Conservation (phyloP, 2,888 invertebrate species). For the Thera obeliscata region DNA sequence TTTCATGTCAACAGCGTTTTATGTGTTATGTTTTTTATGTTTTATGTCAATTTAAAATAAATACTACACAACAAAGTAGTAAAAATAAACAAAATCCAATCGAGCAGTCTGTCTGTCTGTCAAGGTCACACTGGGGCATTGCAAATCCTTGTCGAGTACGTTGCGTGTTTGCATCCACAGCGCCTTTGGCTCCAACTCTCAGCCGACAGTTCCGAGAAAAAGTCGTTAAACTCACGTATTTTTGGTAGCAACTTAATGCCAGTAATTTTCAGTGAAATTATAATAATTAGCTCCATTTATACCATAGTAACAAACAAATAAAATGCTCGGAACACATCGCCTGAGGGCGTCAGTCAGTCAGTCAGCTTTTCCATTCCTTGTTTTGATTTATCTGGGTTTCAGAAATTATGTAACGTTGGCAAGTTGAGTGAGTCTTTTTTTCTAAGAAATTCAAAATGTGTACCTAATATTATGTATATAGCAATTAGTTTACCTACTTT, state of each 20-base stretch:
- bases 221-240: conserved; percentile 83
- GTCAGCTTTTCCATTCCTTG: conserved; percentile 55
- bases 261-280: conserved; percentile 82
- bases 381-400: conserved; percentile 58
- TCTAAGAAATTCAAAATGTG: conserved; percentile 1
- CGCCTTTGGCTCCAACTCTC: conserved; percentile 66
- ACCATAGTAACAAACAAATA: conserved; percentile 83
- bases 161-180: conserved; percentile 60
- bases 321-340: conserved; percentile 72
- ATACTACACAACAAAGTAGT: conserved; percentile 14
- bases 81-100: conserved; percentile 15
- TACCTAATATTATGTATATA: neutral
- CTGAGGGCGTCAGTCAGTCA: conserved; percentile 55
- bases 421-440: conserved; percentile 27
- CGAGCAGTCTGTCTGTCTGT: conserved; percentile 20
- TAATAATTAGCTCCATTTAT: conserved; percentile 83
- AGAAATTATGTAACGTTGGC: conserved; percentile 38
- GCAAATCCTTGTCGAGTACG: conserved; percentile 47
- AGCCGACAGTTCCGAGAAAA: conserved; percentile 78
- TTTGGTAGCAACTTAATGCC: conserved; percentile 84
- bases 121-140: conserved; percentile 69
- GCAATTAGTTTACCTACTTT: neutral
- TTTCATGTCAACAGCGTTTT: neutral
- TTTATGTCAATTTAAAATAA: neutral
- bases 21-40: no score